A percentile compares a stretch with the other conserved stretches of the same genome.
phyloP scores from a whole-genome alignment of 1,140 invertebrate species.

The Lethrus apterus region DNA sequence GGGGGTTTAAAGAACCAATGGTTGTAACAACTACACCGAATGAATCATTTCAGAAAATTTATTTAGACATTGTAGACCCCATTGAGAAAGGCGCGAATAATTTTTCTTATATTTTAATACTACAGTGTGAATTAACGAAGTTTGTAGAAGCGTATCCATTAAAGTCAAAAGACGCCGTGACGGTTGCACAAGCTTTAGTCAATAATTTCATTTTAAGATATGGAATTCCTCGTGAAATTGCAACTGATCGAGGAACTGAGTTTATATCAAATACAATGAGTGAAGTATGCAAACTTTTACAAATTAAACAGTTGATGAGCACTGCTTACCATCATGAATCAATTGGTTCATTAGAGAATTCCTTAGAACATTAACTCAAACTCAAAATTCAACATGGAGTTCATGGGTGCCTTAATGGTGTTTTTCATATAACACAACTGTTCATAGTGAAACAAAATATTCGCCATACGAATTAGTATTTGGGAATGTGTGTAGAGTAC shows the following conservation, averaged over 20 bases:
- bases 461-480: conserved; percentile 28
- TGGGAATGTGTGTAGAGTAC: conserved; percentile 20
- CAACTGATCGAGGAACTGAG: no score
- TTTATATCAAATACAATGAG: no score
- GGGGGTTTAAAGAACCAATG: conserved; percentile 7
- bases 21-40: conserved; percentile 10
- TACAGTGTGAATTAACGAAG: no score
- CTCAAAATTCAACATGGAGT: not conserved
- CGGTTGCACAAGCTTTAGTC: conserved; percentile 21
- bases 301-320: conserved; percentile 4
- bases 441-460: conserved; percentile 20
- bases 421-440: no score
- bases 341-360: conserved; percentile 1
- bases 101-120: conserved; percentile 19
- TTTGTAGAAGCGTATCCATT: no score
- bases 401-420: not conserved
- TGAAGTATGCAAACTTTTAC: conserved; percentile 7
- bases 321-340: conserved; percentile 3
- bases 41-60: conserved; percentile 14
- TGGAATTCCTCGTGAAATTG: no score
- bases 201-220: no score
- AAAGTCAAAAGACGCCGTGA: conserved; percentile 20
- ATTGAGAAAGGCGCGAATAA: no score
- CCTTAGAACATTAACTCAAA: not conserved
- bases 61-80: no score